Evolutionary conservation across 2,888 invertebrate genomes (phyloP).

Genomic region (Drosophila picticornis): DNA sequence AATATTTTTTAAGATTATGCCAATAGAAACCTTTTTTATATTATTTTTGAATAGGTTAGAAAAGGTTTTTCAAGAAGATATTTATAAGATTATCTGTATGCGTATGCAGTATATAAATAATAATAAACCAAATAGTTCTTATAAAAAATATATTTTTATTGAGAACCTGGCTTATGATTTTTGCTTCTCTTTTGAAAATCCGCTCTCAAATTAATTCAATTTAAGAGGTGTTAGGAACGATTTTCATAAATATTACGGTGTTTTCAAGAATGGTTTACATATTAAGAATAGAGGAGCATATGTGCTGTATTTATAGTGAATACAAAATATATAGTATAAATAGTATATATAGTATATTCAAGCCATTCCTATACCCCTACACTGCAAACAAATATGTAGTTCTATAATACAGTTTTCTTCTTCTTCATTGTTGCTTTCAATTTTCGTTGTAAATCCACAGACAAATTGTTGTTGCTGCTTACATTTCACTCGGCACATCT

Average conservation of each 20-base stretch:
- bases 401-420: not conserved
- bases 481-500: slow-evolving; percentile 26
- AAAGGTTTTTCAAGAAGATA: not conserved
- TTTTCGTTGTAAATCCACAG: slow-evolving; percentile 10
- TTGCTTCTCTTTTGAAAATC: not conserved
- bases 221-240: not conserved
- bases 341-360: not conserved
- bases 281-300: no score
- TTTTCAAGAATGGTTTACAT: not conserved
- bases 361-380: not conserved
- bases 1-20: not conserved
- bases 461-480: slow-evolving; percentile 10
- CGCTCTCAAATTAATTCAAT: not conserved
- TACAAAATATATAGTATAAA: no score
- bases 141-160: not conserved
- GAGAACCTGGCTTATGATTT: not conserved
- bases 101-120: not conserved
- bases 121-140: rapidly evolving
- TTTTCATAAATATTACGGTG: not conserved
- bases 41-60: no score
- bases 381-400: not conserved
- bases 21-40: not conserved
- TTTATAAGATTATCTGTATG: not conserved
- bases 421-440: slow-evolving; percentile 7
- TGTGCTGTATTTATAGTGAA: no score